phyloP scores from a whole-genome alignment of 2,888 invertebrate genomes.

The Andrena trimmerana region DNA sequence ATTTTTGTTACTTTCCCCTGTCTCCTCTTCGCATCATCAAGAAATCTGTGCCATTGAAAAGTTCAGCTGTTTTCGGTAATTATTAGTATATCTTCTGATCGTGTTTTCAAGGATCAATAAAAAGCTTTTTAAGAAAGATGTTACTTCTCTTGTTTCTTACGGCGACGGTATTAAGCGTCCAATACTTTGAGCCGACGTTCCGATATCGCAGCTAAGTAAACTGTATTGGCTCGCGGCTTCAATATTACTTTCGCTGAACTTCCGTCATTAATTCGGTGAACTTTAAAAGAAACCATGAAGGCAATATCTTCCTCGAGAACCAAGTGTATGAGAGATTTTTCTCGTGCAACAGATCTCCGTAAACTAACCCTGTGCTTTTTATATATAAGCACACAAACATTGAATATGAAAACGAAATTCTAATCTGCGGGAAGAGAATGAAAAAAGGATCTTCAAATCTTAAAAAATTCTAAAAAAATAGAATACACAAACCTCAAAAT shows the following conservation, averaged over 20 bases:
- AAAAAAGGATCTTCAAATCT: too few relatives aligned
- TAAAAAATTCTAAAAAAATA: too few relatives aligned
- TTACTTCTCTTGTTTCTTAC: conserved; percentile 47
- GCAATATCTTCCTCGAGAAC: conserved; percentile 63
- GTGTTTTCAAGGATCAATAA: conserved; percentile 36
- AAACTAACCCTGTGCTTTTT: not conserved
- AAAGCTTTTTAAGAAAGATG: conserved; percentile 24
- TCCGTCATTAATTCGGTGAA: conserved; percentile 67
- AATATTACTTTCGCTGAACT: conserved; percentile 71
- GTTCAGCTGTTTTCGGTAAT: conserved; percentile 11
- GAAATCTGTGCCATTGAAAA: not conserved
- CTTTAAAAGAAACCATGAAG: conserved; percentile 60
- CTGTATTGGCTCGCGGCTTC: conserved; percentile 51
- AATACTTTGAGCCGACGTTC: conserved; percentile 41
- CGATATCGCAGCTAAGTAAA: conserved; percentile 66
- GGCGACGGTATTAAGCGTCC: conserved; percentile 34
- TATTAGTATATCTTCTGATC: conserved; percentile 10
- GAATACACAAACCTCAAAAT: too few relatives aligned
- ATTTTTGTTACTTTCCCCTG: not conserved
- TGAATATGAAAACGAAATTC: too few relatives aligned
- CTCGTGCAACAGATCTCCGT: conserved; percentile 38
- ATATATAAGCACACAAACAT: too few relatives aligned
- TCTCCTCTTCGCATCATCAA: not conserved
- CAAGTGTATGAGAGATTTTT: not conserved
- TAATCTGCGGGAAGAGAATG: too few relatives aligned